These are phyloP conservation scores for Megalopta genalis DNA, from an alignment of 1,140 invertebrate species.

Conservation along the genomic window DNA sequence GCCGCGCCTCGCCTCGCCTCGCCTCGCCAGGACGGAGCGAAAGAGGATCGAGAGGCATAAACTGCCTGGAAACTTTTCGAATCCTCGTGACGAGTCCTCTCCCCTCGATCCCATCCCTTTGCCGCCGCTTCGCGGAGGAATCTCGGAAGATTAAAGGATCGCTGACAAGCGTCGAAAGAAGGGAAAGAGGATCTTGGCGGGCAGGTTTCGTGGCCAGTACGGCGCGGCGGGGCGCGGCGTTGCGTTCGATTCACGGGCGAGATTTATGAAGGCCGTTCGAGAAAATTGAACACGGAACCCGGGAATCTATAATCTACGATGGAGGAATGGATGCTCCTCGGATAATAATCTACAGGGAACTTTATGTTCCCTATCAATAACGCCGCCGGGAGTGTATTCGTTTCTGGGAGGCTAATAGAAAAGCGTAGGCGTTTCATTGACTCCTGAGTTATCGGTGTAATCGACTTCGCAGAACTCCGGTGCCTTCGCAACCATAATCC, in stretches of 20 bases:
- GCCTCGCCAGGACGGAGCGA: neutral
- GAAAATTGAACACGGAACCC: slow-evolving; percentile 62
- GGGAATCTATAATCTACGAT: slow-evolving; percentile 59
- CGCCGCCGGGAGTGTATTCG: slow-evolving; percentile 35
- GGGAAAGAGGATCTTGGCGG: slow-evolving; percentile 14
- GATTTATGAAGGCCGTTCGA: slow-evolving; percentile 57
- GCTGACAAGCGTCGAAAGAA: neutral
- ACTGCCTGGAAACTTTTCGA: neutral
- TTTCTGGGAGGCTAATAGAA: slow-evolving; percentile 31
- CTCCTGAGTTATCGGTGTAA: slow-evolving; percentile 7
- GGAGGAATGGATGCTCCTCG: slow-evolving; percentile 53
- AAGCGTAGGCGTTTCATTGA: slow-evolving; percentile 28
- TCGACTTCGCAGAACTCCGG: neutral
- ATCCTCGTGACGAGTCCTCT: no score
- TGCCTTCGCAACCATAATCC: no score
- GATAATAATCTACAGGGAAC: slow-evolving; percentile 61
- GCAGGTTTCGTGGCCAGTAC: slow-evolving; percentile 21
- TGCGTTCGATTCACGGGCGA: slow-evolving; percentile 55
- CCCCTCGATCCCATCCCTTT: no score
- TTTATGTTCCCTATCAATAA: slow-evolving; percentile 62
- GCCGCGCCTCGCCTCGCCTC: no score
- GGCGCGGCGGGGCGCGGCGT: slow-evolving; percentile 22
- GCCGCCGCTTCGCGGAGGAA: no score
- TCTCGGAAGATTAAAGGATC: neutral
- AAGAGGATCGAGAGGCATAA: neutral